These are phyloP conservation scores for Ethmia dodecea DNA, from an alignment of 2,888 invertebrate genomes.

Conservation along the genomic window DNA sequence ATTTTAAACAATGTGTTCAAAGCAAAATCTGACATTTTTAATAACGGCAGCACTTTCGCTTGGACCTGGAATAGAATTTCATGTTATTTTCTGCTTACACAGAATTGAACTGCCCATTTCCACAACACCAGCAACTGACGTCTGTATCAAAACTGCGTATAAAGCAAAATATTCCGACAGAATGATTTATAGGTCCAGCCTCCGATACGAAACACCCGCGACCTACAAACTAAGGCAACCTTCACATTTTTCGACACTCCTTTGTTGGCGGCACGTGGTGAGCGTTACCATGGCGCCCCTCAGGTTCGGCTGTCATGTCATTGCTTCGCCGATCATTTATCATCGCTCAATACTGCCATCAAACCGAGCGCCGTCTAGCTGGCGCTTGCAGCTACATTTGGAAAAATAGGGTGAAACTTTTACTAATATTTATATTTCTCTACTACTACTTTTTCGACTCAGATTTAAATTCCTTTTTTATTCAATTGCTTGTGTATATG, in stretches of 20 bases:
- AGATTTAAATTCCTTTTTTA: too few relatives aligned
- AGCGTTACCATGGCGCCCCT: slow-evolving; percentile 47
- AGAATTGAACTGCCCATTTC: too few relatives aligned
- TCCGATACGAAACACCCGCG: slow-evolving; percentile 56
- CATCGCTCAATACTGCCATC: slow-evolving; percentile 71
- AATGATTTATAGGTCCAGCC: slow-evolving; percentile 70
- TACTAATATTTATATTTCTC: slow-evolving; percentile 1
- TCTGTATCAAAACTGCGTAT: slow-evolving; percentile 44
- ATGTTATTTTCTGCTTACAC: too few relatives aligned
- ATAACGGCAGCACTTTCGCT: too few relatives aligned
- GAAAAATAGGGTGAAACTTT: slow-evolving; percentile 9
- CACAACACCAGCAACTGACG: too few relatives aligned
- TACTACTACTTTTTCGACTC: too few relatives aligned
- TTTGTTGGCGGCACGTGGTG: slow-evolving; percentile 68
- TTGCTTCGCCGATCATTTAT: slow-evolving; percentile 63
- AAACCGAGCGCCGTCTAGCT: slow-evolving; percentile 60
- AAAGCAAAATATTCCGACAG: slow-evolving; percentile 58
- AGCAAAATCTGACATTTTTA: too few relatives aligned
- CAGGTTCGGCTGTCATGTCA: slow-evolving; percentile 73
- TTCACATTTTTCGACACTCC: slow-evolving; percentile 72
- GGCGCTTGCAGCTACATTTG: slow-evolving; percentile 49
- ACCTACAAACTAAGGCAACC: slow-evolving; percentile 74
- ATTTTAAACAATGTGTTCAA: too few relatives aligned
- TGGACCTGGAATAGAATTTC: too few relatives aligned
- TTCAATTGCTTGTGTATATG: too few relatives aligned